Evolutionary conservation across 2,113 vertebrate genomes (phyloP), one percentile per base, ranked within the genome.

Genomic region (Thunnus maccoyii): DNA sequence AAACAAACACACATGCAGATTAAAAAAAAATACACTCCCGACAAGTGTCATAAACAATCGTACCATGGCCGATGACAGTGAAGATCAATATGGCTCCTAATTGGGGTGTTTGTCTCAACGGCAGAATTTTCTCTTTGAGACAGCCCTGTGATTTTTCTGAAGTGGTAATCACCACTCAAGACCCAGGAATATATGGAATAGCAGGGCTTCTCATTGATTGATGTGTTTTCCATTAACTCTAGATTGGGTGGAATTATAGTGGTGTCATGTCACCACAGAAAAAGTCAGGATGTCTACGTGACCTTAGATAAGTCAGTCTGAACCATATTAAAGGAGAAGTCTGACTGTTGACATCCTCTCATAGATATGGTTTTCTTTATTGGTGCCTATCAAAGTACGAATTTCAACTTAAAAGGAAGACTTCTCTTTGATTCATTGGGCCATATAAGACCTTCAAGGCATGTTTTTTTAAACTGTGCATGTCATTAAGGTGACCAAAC

Each of bases 11-110:
- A n/a, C 25, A 16, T 3, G 46, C 56, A 69, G 25, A 11, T 44
- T 60, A 20, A 51, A 41, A 22, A 44, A 58, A 41, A 15, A 82
- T 0, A 62, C 82, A 41, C 84, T 68, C 69, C 54, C 70, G 76
- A 76, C 50, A 84, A 84, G 82, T 80, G 90, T 89, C 83, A 86
- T 74, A 80, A 80, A 64, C 76, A 78, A 85, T 87, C 32, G 36
- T 18, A 22, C 51, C 2, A 22, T 9, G 7, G 76, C 72, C 22
- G 55, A 58, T 73, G 82, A 85, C 52, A 48, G 47, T 52, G 17
- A 14, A 47, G 12, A 70, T 57, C 81, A 80, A 79, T 78, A 55
- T 32, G 62, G 52, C 44, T 46, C 67, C 83, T 85, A 86, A 89
- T 84, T 75, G 63, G 72, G 75, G 44, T 27, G 80, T 78, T 78